Evolutionary conservation across 2,113 vertebrate species (phyloP).

Genomic region (Trogon surrucura): DNA sequence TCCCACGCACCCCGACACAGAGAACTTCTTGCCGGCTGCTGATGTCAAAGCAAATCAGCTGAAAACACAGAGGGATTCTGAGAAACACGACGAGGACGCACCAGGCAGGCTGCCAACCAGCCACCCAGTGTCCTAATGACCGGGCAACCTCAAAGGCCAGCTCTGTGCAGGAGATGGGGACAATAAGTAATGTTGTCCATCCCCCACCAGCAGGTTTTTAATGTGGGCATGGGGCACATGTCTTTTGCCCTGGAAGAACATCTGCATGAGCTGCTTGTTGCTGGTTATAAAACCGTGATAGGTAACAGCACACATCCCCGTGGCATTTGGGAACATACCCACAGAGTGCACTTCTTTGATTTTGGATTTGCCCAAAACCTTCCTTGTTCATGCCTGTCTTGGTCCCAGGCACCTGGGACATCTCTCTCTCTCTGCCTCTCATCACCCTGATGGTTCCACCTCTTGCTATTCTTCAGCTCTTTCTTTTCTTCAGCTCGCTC

Average conservation of each 20-base stretch:
- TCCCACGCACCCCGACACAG: slow-evolving; percentile 64
- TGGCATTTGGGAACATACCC: not conserved
- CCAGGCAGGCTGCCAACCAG: slow-evolving; percentile 6
- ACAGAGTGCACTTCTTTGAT: not conserved
- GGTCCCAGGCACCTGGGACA: not conserved
- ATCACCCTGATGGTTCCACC: not conserved
- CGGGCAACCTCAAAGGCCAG: not conserved
- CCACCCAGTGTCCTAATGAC: not conserved
- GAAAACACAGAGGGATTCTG: slow-evolving; percentile 49
- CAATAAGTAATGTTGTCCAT: not conserved
- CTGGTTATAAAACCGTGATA: not conserved
- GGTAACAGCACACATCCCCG: not conserved
- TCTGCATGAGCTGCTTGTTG: not conserved
- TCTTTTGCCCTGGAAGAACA: not conserved
- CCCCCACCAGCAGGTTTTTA: not conserved
- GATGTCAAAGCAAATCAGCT: slow-evolving; percentile 72
- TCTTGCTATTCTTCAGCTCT: not conserved
- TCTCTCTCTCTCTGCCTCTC: not conserved
- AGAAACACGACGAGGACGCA: slow-evolving; percentile 27
- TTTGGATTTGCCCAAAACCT: not conserved
- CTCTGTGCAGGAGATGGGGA: not conserved
- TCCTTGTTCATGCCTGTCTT: not conserved
- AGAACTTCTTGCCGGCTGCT: slow-evolving; percentile 66
- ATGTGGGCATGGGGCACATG: accelerated
- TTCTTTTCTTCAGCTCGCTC: not conserved